Percentiles rank a stretch among this genome's conserved stretches.
These are phyloP conservation scores for Danionella dracula DNA, from an alignment of 2,797 vertebrate genomes.

Conservation along the genomic window DNA sequence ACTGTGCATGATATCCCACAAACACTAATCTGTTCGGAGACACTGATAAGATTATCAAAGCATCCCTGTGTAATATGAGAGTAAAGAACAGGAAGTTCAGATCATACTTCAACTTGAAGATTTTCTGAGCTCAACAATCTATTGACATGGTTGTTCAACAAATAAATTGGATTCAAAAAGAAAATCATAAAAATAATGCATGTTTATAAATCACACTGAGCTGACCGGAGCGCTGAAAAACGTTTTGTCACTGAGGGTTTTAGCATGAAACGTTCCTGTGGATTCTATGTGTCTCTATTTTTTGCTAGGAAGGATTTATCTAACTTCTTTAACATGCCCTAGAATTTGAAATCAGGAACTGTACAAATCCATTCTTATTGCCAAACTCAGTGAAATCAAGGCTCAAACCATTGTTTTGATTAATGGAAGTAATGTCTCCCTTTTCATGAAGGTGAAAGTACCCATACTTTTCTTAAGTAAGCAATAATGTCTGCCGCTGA, in stretches of 20 bases:
- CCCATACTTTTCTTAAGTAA: conserved; percentile 51
- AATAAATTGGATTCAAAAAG: conserved; percentile 30
- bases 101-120: conserved; percentile 32
- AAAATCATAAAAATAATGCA: conserved; percentile 16
- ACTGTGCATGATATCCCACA: conserved; percentile 21
- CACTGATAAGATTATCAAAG: conserved; percentile 40
- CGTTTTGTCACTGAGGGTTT: conserved; percentile 38
- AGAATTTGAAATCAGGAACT: conserved; percentile 1
- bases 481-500: conserved; percentile 46
- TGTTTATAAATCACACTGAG: conserved; percentile 22
- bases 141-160: conserved; percentile 26
- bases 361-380: conserved; percentile 17
- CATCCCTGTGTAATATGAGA: conserved; percentile 40
- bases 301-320: too few species aligned
- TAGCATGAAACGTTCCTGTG: too few species aligned
- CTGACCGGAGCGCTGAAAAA: conserved; percentile 27
- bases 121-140: conserved; percentile 28
- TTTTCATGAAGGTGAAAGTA: conserved; percentile 40
- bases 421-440: conserved; percentile 34
- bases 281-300: too few species aligned
- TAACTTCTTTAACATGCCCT: conserved; percentile 16
- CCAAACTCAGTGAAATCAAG: conserved; percentile 10
- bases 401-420: conserved; percentile 33
- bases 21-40: conserved; percentile 42
- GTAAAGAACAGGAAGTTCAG: conserved; percentile 29